A percentile compares a stretch with the other conserved stretches of the same genome.
Conservation (phyloP, 2,888 invertebrate genomes). For the Eristalis intricaria region DNA sequence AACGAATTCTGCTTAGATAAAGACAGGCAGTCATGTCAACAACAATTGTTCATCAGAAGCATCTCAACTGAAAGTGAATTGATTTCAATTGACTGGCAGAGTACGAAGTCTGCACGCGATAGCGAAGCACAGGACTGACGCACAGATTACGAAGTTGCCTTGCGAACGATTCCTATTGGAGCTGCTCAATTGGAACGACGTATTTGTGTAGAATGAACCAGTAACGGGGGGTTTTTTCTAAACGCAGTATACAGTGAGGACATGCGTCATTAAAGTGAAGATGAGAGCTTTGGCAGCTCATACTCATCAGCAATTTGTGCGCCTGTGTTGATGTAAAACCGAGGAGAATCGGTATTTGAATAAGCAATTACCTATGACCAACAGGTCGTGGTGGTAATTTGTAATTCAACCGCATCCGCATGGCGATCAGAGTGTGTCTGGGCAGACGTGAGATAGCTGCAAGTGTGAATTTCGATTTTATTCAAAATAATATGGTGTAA, state of each 20-base stretch:
- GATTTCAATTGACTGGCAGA: slow-evolving; percentile 13
- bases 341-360: neutral
- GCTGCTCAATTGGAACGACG: neutral
- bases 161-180: neutral
- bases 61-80: neutral
- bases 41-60: neutral
- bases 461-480: neutral
- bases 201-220: neutral
- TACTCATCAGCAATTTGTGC: neutral
- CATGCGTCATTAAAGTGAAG: neutral
- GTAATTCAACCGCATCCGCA: neutral
- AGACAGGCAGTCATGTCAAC: neutral
- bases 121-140: neutral
- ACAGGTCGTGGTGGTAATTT: neutral
- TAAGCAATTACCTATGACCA: neutral
- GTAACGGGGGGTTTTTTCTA: neutral
- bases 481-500: neutral
- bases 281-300: neutral
- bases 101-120: slow-evolving; percentile 22
- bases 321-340: neutral
- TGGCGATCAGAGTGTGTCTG: neutral
- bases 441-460: neutral
- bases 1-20: neutral
- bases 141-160: neutral
- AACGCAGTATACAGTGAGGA: neutral